Evolutionary conservation across 1,140 invertebrate genomes (phyloP).

Genomic region (Triops longicaudatus): DNA sequence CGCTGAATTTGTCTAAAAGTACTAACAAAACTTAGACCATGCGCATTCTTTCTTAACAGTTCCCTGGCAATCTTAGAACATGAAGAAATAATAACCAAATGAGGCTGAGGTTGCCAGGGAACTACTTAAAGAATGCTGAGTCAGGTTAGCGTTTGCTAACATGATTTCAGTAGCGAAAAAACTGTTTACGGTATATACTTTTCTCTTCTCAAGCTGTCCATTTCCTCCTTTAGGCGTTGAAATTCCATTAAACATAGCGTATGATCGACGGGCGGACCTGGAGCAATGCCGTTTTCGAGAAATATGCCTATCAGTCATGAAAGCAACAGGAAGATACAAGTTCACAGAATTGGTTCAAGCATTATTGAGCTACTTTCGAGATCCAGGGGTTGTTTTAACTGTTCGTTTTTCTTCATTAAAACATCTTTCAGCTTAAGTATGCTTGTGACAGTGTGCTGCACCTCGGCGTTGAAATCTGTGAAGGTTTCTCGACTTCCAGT

Average conservation of each 20-base stretch:
- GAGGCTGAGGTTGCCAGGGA: background rate
- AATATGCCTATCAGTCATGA: background rate
- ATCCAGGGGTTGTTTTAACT: constrained; percentile 11
- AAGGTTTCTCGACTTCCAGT: constrained; percentile 10
- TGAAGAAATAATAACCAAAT: background rate
- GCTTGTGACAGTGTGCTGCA: background rate
- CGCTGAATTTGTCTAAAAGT: too few species aligned
- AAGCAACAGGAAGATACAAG: background rate
- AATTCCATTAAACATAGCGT: constrained; percentile 38
- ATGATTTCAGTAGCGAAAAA: too few species aligned
- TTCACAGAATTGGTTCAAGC: background rate
- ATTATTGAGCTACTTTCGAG: background rate
- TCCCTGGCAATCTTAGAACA: too few species aligned
- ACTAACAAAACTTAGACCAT: too few species aligned
- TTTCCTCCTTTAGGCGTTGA: constrained; percentile 41
- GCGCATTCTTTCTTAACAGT: too few species aligned
- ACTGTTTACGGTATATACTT: background rate
- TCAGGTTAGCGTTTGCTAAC: too few species aligned
- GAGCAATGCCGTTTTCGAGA: background rate
- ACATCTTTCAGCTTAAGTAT: constrained; percentile 11
- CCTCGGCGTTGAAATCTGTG: background rate
- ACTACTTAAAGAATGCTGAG: too few species aligned
- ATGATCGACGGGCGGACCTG: constrained; percentile 23
- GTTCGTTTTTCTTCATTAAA: background rate
- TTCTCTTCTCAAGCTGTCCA: constrained; percentile 41